Conservation (phyloP, 1,140 invertebrate genomes). For the Lucilia sericata region DNA sequence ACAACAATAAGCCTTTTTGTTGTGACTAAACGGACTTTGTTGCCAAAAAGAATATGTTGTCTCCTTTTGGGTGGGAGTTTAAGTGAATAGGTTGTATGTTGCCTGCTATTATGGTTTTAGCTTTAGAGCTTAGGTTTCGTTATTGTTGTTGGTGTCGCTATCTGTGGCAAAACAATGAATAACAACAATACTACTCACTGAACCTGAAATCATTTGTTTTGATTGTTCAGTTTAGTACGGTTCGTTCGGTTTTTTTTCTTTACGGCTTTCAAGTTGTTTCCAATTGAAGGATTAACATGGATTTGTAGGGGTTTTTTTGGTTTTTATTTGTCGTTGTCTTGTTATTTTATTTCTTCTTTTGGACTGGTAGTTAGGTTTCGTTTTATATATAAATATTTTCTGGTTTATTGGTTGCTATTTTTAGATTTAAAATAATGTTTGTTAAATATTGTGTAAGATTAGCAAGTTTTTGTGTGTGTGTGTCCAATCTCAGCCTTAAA, state of each 20-base stretch:
- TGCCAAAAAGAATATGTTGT: not conserved
- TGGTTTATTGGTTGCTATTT: not conserved
- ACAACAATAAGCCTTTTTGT: slow-evolving; percentile 3
- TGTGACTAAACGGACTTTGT: slow-evolving; percentile 25
- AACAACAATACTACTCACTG: slow-evolving; percentile 26
- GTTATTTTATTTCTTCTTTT: not conserved
- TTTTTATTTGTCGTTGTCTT: not conserved
- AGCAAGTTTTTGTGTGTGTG: too few species aligned
- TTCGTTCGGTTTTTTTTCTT: not conserved
- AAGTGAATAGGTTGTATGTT: not conserved
- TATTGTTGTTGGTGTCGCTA: not conserved
- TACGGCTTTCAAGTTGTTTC: not conserved
- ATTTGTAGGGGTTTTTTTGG: slow-evolving; percentile 13
- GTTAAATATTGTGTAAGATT: not conserved
- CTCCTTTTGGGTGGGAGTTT: not conserved
- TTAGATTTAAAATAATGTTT: not conserved
- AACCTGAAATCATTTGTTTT: slow-evolving; percentile 35
- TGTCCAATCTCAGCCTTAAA: not conserved
- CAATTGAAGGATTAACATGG: slow-evolving; percentile 18
- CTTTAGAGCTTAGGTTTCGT: slow-evolving; percentile 10
- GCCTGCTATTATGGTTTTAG: slow-evolving; percentile 18
- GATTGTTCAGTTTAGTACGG: slow-evolving; percentile 5
- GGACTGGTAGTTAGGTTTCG: not conserved
- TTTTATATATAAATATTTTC: not conserved
- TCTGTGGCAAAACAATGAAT: slow-evolving; percentile 38